phyloP scores from a whole-genome alignment of 2,888 invertebrate genomes.

The Sthenelais limicola region DNA sequence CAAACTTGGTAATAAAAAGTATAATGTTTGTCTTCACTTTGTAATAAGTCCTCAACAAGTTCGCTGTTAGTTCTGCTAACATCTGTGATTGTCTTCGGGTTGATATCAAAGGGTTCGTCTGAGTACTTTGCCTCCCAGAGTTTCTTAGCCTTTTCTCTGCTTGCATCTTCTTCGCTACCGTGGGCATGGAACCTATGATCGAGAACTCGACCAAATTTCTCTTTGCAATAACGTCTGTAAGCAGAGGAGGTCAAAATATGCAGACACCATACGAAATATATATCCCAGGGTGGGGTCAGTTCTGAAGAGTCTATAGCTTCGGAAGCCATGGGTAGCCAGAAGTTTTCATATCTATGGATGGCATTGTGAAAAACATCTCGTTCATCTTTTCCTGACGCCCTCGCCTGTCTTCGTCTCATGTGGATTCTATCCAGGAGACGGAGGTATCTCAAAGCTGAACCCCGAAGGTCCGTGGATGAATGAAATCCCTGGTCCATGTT shows the following conservation, averaged over 20 bases:
- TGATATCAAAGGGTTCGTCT: constrained; percentile 9
- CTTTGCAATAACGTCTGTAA: constrained; percentile 3
- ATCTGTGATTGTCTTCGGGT: neutral
- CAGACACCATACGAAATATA: constrained; percentile 29
- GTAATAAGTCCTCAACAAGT: neutral
- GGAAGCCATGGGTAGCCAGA: constrained; percentile 1
- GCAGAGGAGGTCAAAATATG: neutral
- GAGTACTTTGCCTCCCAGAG: constrained; percentile 3
- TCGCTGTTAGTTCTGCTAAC: neutral
- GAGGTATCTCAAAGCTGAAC: neutral
- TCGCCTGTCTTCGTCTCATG: neutral
- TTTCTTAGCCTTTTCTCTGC: neutral
- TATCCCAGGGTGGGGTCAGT: constrained; percentile 13
- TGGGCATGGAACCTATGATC: neutral
- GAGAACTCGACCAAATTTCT: neutral
- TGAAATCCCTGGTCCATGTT: no score
- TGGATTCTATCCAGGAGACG: constrained; percentile 18
- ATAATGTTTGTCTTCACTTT: constrained; percentile 5
- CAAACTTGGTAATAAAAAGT: constrained; percentile 16
- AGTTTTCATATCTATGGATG: constrained; percentile 10
- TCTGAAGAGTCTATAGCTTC: neutral
- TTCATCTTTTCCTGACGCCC: neutral
- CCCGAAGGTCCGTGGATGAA: constrained; percentile 17
- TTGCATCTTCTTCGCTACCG: neutral
- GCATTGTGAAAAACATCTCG: constrained; percentile 1